Conservation (phyloP, 1,140 invertebrate species). For the Neodiprion virginianus region DNA sequence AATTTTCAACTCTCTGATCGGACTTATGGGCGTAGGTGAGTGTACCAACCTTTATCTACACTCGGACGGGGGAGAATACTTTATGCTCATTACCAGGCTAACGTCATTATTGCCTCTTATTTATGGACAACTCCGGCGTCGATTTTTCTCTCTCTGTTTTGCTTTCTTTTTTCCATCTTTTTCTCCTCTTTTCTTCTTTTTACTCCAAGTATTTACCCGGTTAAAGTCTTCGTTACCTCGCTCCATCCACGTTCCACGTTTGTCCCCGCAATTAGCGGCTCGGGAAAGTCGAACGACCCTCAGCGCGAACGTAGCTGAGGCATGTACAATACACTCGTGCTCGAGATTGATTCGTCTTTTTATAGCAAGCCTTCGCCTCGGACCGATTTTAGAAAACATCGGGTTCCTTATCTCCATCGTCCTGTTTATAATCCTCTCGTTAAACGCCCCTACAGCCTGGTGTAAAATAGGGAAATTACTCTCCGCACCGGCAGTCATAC, state of each 20-base stretch:
- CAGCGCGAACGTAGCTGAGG: too few relatives aligned
- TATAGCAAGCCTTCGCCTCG: not conserved
- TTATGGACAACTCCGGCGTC: not conserved
- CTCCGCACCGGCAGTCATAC: too few relatives aligned
- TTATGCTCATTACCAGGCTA: slow-evolving; percentile 7
- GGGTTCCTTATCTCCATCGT: too few relatives aligned
- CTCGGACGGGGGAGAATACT: not conserved
- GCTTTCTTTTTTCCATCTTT: too few relatives aligned
- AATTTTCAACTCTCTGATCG: slow-evolving; percentile 7
- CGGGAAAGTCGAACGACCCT: too few relatives aligned
- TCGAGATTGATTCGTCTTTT: too few relatives aligned
- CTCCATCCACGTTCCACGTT: not conserved
- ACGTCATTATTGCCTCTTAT: slow-evolving; percentile 7
- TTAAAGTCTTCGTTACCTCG: not conserved
- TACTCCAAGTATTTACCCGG: not conserved
- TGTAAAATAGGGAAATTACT: too few relatives aligned
- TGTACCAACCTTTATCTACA: slow-evolving; percentile 7
- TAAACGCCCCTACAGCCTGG: too few relatives aligned
- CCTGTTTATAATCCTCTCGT: too few relatives aligned
- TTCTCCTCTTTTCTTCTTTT: too few relatives aligned
- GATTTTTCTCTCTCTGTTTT: not conserved
- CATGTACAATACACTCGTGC: too few relatives aligned
- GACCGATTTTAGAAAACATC: not conserved
- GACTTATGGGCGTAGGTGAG: slow-evolving; percentile 6
- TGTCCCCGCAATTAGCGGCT: not conserved